Evolutionary conservation across 2,888 invertebrate genomes (phyloP), one percentile per base, ranked within the genome.

Genomic region (Watsonalla binaria): DNA sequence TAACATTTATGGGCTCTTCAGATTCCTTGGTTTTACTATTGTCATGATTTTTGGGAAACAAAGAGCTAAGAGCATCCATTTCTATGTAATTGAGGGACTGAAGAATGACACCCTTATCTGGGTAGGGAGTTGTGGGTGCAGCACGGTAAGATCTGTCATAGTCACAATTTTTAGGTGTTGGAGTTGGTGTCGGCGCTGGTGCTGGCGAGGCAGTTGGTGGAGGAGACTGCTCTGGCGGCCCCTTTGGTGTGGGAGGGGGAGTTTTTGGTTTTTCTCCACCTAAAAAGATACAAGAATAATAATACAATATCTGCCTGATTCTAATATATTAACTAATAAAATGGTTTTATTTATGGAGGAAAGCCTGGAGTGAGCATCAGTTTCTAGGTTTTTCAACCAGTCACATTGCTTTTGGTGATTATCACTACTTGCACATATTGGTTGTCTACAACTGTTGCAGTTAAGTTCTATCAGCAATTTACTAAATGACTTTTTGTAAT

Each of bases 41-140:
- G 55, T 64, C 62, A 57, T 57, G 63, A 59, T 66, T 67, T 56
- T 76, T 78, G 55, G 76, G 68, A 61, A 89, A 89, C 46, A 89
- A 58, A 51, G 84, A 84, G 70, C 86, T 90, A 63, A 91, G 82
- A 15, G 85, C 86, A 78, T 90, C 90, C 86, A 91, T 87, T 70
- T 91, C 87, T 56, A 91, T 88, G 59, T 90, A 91, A 63, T 91
- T 91, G 1, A 91, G 76, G 33, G 91, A 90, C 58, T 88, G 81
- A 11, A 90, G 72, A 60, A 91, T 84, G 6, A 91, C 61, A 24
- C 91, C 90, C 52, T 82, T 82, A 61, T 88, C 80, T 15, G 91
- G 91, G 56, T 88, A 91, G 24, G 91, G 91, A 35, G 86, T 87
- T 33, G 67, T 47, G 35, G 57, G 54, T 54, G 58, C 58, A n/a